These are phyloP conservation scores for Palythoa grandiflora DNA, from an alignment of 92 coral and sea anemone species.

Conservation along the genomic window DNA sequence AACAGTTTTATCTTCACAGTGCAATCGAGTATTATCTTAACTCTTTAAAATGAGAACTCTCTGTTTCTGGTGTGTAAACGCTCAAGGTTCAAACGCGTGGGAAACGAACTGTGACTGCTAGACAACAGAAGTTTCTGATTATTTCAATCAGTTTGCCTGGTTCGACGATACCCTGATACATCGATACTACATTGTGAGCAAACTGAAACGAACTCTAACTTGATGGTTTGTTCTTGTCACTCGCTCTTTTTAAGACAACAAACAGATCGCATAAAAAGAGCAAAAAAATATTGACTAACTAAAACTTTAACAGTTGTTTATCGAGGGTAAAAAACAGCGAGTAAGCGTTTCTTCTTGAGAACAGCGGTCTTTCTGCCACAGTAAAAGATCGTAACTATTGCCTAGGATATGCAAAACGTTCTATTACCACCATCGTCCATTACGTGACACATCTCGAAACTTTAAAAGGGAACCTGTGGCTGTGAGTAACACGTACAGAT, in stretches of 20 bases:
- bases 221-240: background rate
- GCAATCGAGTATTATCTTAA: no score
- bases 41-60: background rate
- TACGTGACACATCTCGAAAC: background rate
- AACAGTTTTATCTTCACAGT: background rate
- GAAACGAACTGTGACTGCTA: background rate
- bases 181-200: background rate
- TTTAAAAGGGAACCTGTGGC: background rate
- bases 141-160: background rate
- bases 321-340: background rate
- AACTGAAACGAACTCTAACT: background rate
- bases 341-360: background rate
- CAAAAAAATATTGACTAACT: background rate
- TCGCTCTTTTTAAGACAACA: background rate
- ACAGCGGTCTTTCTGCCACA: background rate
- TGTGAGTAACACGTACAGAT: background rate
- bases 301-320: background rate
- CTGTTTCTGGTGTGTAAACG: background rate
- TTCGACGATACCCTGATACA: background rate
- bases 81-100: background rate
- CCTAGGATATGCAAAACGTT: background rate
- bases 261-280: background rate
- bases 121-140: background rate
- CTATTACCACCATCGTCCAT: background rate
- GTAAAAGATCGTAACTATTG: background rate